phyloP scores from a whole-genome alignment of 1,140 invertebrate genomes.

The Plutomurus gul region DNA sequence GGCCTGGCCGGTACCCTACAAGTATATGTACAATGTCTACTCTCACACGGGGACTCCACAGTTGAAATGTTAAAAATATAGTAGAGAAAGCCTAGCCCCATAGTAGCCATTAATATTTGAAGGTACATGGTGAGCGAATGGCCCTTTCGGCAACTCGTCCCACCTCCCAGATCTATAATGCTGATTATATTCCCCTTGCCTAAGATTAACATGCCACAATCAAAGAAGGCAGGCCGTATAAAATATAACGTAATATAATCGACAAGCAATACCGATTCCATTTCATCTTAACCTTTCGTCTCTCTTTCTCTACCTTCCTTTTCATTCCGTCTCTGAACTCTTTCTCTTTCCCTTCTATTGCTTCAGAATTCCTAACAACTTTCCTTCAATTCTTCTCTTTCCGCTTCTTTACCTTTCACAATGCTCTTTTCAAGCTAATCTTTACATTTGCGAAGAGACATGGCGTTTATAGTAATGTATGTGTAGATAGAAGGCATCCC shows the following conservation, averaged over 20 bases:
- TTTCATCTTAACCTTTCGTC: background rate
- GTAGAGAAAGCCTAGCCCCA: too few species aligned
- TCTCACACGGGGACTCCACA: too few species aligned
- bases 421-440: background rate
- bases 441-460: too few species aligned
- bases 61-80: too few species aligned
- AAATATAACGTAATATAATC: slow-evolving; percentile 5
- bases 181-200: background rate
- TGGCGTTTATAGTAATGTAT: too few species aligned
- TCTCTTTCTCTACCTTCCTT: background rate
- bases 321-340: background rate
- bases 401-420: background rate
- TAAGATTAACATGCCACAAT: background rate
- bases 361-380: background rate
- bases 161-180: background rate
- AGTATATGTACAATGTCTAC: too few species aligned
- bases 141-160: too few species aligned
- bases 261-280: background rate
- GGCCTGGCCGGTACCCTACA: too few species aligned
- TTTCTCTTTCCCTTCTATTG: background rate
- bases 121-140: too few species aligned
- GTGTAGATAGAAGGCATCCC: too few species aligned
- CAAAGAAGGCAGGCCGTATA: background rate
- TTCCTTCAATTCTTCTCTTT: slow-evolving; percentile 1
- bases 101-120: too few species aligned